phyloP scores from a whole-genome alignment of 2,888 invertebrate genomes.

The Mesoligia furuncula region DNA sequence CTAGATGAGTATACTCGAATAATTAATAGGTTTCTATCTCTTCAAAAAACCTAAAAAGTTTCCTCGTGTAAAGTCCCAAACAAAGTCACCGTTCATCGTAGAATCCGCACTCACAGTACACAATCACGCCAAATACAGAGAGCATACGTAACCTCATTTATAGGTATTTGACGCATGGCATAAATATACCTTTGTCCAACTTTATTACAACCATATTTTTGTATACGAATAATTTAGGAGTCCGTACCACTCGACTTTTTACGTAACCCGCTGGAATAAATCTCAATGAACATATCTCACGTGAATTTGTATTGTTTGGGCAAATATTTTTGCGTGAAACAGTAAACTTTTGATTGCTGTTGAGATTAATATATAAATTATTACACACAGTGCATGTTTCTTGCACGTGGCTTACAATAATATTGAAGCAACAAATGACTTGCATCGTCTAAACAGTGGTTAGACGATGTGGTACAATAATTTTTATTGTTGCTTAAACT shows the following conservation, averaged over 20 bases:
- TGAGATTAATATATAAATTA: too few species aligned
- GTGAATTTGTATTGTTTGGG: slow-evolving; percentile 34
- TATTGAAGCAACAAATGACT: too few species aligned
- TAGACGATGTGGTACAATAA: too few species aligned
- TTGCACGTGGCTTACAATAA: too few species aligned
- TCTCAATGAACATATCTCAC: too few species aligned
- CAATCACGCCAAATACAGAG: slow-evolving; percentile 48
- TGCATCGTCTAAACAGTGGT: too few species aligned
- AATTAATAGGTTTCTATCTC: too few species aligned
- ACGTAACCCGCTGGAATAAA: slow-evolving; percentile 28
- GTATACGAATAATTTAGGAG: slow-evolving; percentile 59
- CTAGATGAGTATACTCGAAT: too few species aligned
- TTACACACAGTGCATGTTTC: too few species aligned
- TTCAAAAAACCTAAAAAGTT: too few species aligned
- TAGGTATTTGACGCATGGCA: slow-evolving; percentile 57
- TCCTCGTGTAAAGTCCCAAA: too few species aligned
- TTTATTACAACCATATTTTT: slow-evolving; percentile 62
- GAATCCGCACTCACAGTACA: slow-evolving; percentile 26
- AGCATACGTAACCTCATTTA: slow-evolving; percentile 34
- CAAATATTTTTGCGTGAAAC: slow-evolving; percentile 23
- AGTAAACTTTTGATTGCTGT: slow-evolving; percentile 36
- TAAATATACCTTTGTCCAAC: slow-evolving; percentile 62
- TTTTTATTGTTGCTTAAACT: too few species aligned
- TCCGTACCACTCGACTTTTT: slow-evolving; percentile 41
- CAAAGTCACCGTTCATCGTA: slow-evolving; percentile 7